Conservation (phyloP, 2,797 vertebrate species). For the Delichon dasypus region DNA sequence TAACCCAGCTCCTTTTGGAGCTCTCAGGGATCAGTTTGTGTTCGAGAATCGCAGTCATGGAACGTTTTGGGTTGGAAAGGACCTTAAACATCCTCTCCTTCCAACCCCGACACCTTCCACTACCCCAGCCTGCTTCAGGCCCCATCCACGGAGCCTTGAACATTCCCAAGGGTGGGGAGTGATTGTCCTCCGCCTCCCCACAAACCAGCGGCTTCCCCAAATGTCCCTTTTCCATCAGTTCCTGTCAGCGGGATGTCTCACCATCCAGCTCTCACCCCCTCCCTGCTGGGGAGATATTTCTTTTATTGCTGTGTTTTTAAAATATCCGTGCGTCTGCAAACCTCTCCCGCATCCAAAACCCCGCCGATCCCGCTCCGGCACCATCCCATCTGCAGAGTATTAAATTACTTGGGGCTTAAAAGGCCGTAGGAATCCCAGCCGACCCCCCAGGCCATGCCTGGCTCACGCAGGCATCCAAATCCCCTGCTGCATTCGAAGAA, state of each 20-base stretch:
- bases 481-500: not conserved
- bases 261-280: not conserved
- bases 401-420: not conserved
- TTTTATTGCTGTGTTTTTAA: not conserved
- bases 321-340: not conserved
- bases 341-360: not conserved
- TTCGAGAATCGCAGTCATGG: not conserved
- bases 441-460: not conserved
- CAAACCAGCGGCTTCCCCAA: not conserved
- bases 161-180: not conserved
- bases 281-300: not conserved
- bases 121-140: not conserved
- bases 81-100: not conserved
- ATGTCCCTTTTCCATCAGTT: not conserved
- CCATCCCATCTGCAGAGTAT: not conserved
- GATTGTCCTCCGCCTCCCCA: not conserved
- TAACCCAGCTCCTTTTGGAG: not conserved
- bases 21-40: not conserved
- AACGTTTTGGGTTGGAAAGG: not conserved
- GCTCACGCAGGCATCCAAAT: not conserved
- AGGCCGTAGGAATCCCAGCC: fast-evolving
- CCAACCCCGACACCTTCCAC: not conserved
- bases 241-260: not conserved
- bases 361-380: fast-evolving
- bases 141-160: not conserved